A percentile compares a stretch with the other conserved stretches of the same genome.
phyloP scores from a whole-genome alignment of 2,888 invertebrate genomes.

The Julus scandinavius region DNA sequence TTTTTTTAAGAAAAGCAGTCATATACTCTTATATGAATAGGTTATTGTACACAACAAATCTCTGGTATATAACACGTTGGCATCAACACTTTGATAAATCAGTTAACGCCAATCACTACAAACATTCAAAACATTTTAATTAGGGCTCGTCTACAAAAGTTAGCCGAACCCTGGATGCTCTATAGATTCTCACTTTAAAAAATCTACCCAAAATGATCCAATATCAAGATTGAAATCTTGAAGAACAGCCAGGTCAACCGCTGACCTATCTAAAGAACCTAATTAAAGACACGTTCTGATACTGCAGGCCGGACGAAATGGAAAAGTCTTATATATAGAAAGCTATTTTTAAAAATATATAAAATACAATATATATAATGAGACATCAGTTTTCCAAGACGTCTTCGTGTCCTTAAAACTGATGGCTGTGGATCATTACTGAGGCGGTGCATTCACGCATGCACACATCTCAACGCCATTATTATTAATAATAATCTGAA shows the following conservation, averaged over 20 bases:
- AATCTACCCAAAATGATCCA: no score
- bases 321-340: background rate
- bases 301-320: background rate
- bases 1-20: no score
- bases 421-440: conserved; percentile 2
- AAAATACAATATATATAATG: background rate
- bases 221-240: background rate
- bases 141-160: no score
- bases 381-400: conserved; percentile 8
- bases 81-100: no score
- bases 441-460: background rate
- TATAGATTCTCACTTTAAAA: no score
- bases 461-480: conserved; percentile 4
- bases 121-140: no score
- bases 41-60: no score
- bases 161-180: no score
- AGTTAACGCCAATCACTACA: no score
- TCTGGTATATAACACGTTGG: no score
- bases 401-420: conserved; percentile 7
- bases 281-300: background rate
- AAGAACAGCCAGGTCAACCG: background rate
- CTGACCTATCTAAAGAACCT: background rate
- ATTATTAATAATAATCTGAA: conserved; percentile 46
- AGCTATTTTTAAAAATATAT: background rate
- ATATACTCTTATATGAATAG: no score